Percentiles rank a stretch among this genome's conserved stretches.
Conservation (phyloP, 2,113 vertebrate genomes). For the Corythornis vintsioides region DNA sequence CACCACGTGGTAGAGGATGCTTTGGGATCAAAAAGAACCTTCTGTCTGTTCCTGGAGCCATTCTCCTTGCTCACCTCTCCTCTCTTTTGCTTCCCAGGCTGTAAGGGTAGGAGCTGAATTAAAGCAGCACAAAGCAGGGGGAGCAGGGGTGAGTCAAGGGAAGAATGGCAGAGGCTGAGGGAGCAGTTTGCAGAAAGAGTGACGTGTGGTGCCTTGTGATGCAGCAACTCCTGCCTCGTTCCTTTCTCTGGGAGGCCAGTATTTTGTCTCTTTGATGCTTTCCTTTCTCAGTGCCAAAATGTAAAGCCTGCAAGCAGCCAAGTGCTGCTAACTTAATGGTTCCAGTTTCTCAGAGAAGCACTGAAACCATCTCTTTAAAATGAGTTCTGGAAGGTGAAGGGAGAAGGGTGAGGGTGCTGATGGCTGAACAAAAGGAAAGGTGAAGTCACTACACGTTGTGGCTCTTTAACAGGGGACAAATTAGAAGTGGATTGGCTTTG, state of each 20-base stretch:
- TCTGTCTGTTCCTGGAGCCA: not conserved
- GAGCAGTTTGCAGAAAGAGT: not conserved
- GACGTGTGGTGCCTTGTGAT: not conserved
- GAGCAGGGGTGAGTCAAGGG: not conserved
- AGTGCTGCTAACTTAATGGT: conserved; percentile 51
- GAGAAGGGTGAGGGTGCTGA: not conserved
- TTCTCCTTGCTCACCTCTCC: not conserved
- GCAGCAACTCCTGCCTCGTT: not conserved
- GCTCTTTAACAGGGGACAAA: not conserved
- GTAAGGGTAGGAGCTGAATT: not conserved
- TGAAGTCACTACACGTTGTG: not conserved
- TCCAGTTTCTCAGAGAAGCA: conserved; percentile 36
- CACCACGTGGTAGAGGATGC: fast-evolving
- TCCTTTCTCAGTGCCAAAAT: conserved; percentile 41
- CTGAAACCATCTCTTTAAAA: conserved; percentile 32
- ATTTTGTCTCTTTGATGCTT: conserved; percentile 5
- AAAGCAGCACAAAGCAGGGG: not conserved
- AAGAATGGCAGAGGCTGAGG: not conserved
- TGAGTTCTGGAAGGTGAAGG: not conserved
- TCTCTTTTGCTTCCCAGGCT: not conserved
- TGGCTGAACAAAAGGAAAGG: conserved; percentile 12
- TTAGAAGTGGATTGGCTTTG: not conserved
- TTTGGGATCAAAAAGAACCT: not conserved
- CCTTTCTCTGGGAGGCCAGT: not conserved
- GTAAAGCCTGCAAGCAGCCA: conserved; percentile 36